phyloP scores from a whole-genome alignment of 2,888 invertebrate species.

The Diarsia mendica region DNA sequence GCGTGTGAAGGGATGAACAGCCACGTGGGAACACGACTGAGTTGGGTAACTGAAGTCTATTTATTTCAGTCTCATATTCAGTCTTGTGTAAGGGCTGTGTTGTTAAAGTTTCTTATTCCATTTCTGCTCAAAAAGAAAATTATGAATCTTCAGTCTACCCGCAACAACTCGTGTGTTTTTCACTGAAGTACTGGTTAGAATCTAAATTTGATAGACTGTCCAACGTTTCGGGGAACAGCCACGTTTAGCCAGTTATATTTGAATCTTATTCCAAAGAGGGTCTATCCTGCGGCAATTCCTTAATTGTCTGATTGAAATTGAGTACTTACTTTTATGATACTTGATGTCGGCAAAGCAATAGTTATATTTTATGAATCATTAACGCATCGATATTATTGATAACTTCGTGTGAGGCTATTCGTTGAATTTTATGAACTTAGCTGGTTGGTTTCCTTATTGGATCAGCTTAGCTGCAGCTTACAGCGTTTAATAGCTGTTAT shows the following conservation, averaged over 20 bases:
- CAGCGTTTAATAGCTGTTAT: not conserved
- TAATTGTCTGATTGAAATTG: not conserved
- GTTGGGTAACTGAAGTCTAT: slow-evolving; percentile 20
- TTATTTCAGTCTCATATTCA: not conserved
- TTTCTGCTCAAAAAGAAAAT: not conserved
- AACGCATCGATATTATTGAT: slow-evolving; percentile 12
- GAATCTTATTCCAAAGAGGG: not conserved
- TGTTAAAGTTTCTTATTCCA: not conserved
- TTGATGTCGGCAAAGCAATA: slow-evolving; percentile 10
- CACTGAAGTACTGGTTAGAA: not conserved
- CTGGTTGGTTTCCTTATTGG: slow-evolving; percentile 8
- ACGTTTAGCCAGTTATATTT: not conserved
- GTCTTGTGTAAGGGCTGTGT: not conserved
- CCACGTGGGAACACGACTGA: slow-evolving; percentile 1
- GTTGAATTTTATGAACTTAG: slow-evolving; percentile 5
- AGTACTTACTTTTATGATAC: not conserved
- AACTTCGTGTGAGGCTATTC: not conserved
- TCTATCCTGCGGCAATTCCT: not conserved
- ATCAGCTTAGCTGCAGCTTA: not conserved
- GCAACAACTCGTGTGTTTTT: not conserved
- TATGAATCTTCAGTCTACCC: not conserved
- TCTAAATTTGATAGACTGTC: not conserved
- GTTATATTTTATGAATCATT: slow-evolving; percentile 13
- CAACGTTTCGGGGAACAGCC: not conserved
- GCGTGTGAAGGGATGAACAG: slow-evolving; percentile 38